phyloP scores from a whole-genome alignment of 2,888 invertebrate species.

The Trichopoda pennipes region DNA sequence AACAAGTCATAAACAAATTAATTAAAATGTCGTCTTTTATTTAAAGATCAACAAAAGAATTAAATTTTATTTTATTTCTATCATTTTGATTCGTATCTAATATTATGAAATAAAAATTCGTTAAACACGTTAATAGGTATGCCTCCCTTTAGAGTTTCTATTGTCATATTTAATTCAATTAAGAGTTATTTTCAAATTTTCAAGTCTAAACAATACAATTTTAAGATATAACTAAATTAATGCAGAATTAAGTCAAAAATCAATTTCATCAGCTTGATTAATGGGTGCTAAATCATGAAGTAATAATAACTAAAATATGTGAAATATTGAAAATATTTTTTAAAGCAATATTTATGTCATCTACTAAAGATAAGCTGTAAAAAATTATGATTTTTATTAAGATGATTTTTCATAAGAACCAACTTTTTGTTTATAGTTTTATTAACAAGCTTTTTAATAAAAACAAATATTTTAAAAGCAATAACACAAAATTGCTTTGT shows the following conservation, averaged over 20 bases:
- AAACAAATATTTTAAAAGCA: too few relatives aligned
- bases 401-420: neutral
- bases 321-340: neutral
- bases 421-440: neutral
- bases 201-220: neutral
- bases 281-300: conserved; percentile 9
- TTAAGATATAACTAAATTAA: conserved; percentile 5
- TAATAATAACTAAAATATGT: conserved; percentile 11
- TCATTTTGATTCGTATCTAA: conserved; percentile 7
- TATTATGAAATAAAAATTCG: neutral
- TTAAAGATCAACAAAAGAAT: neutral
- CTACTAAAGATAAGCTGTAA: neutral
- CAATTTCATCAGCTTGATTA: conserved; percentile 42
- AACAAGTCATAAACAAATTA: too few relatives aligned
- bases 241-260: conserved; percentile 13
- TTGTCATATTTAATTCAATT: conserved; percentile 54
- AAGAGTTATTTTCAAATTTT: conserved; percentile 20
- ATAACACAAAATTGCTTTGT: too few relatives aligned
- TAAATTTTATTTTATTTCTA: conserved; percentile 3
- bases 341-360: neutral
- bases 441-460: neutral
- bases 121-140: neutral
- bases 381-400: neutral
- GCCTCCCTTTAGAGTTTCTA: neutral
- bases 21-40: neutral